A percentile compares a stretch with the other conserved stretches of the same genome.
Conservation (phyloP, 2,797 vertebrate genomes). For the Enteromius treurensis region DNA sequence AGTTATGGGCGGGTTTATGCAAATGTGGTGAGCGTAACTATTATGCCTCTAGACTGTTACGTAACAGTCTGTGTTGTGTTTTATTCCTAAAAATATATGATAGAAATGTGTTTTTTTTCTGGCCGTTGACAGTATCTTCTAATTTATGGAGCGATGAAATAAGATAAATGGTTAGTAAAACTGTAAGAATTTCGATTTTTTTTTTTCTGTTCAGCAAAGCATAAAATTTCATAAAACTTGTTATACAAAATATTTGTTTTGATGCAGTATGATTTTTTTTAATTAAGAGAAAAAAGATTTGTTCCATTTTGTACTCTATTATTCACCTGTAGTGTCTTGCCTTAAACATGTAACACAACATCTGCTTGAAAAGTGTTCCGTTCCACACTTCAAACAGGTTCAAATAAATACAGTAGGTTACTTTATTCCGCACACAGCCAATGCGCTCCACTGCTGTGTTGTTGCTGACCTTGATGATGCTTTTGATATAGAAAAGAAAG, state of each 20-base stretch:
- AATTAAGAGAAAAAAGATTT: not conserved
- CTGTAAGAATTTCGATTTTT: not conserved
- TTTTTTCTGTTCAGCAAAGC: not conserved
- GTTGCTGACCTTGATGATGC: constrained; percentile 20
- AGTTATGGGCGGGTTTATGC: no score
- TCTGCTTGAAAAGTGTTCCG: not conserved
- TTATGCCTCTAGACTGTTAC: no score
- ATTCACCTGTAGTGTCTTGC: not conserved
- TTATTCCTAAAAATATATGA: not conserved
- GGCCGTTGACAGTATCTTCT: not conserved
- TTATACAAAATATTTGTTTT: not conserved
- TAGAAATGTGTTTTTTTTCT: not conserved
- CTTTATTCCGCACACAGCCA: constrained; percentile 12
- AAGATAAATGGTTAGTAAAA: not conserved
- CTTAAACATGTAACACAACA: not conserved
- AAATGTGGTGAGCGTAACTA: no score
- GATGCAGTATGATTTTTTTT: not conserved
- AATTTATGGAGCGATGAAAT: not conserved
- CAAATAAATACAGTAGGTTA: not conserved
- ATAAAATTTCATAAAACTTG: not conserved
- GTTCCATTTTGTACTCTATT: not conserved
- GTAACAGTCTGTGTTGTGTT: no score
- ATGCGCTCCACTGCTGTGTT: not conserved
- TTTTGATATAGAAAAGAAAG: constrained; percentile 17
- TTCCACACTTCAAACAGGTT: not conserved